Percentiles rank a stretch among this genome's conserved stretches.
Conservation (phyloP, 2,113 vertebrate species). For the Microtus pennsylvanicus region DNA sequence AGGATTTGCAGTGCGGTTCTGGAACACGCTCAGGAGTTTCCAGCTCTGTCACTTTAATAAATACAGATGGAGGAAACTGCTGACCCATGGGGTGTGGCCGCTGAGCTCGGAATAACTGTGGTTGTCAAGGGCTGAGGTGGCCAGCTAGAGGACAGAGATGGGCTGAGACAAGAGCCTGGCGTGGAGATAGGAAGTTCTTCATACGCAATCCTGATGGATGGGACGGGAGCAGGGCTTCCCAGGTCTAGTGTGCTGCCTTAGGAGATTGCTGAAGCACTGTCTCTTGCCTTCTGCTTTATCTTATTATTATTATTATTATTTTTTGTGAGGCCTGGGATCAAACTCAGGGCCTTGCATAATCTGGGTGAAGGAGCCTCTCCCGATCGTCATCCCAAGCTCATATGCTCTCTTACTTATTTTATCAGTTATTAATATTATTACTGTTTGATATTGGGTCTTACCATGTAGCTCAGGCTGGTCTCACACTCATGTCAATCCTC, state of each 20-base stretch:
- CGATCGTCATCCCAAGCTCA: background rate
- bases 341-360: background rate
- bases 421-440: background rate
- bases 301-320: background rate
- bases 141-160: background rate
- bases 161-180: background rate
- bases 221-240: background rate
- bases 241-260: background rate
- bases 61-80: slow-evolving; percentile 21
- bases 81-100: background rate
- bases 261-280: background rate
- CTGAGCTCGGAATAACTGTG: background rate
- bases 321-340: background rate
- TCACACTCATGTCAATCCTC: background rate
- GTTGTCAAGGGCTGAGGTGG: background rate
- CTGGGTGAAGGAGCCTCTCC: background rate
- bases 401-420: background rate
- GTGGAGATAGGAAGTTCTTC: background rate
- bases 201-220: fast-evolving
- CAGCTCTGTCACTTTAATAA: slow-evolving; percentile 29
- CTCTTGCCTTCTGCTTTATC: background rate
- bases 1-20: background rate
- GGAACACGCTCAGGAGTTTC: background rate
- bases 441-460: background rate
- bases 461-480: background rate